These are phyloP conservation scores for Amorpha juglandis DNA, from an alignment of 2,888 invertebrate species.

Conservation along the genomic window DNA sequence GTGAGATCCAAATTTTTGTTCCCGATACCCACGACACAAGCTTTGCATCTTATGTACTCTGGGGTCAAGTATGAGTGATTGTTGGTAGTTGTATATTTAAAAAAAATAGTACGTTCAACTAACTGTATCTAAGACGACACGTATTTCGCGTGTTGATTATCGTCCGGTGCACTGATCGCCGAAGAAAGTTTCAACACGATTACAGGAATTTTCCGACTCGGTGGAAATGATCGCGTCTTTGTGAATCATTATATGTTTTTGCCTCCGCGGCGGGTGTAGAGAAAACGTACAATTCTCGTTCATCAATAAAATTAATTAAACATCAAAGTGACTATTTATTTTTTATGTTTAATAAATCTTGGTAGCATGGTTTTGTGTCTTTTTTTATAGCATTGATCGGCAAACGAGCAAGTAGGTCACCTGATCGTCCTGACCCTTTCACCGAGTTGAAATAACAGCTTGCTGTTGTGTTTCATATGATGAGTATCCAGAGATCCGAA, in stretches of 20 bases:
- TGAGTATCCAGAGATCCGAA: too few relatives aligned
- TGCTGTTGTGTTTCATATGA: too few relatives aligned
- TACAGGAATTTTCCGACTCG: constrained; percentile 83
- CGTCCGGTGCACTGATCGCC: constrained; percentile 58
- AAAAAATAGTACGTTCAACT: too few relatives aligned
- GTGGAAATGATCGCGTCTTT: constrained; percentile 76
- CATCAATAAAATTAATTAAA: constrained; percentile 50
- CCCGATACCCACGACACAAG: too few relatives aligned
- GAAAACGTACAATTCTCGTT: constrained; percentile 57
- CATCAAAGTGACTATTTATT: constrained; percentile 41
- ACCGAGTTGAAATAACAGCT: too few relatives aligned
- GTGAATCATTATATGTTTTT: constrained; percentile 78
- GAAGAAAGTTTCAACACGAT: constrained; percentile 76
- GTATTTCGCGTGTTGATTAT: constrained; percentile 61
- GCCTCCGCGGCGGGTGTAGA: constrained; percentile 55
- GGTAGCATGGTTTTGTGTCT: background rate
- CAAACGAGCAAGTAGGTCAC: too few relatives aligned
- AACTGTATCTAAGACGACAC: constrained; percentile 33
- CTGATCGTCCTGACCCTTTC: too few relatives aligned
- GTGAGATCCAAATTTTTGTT: too few relatives aligned
- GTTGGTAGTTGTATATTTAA: too few relatives aligned
- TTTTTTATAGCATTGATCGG: background rate
- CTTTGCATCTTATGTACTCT: too few relatives aligned
- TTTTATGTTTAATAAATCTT: constrained; percentile 1
- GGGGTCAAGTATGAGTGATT: too few relatives aligned